Base-by-base conservation (phyloP, 2,888 invertebrate species). In the Phaonia tiefii region DNA sequence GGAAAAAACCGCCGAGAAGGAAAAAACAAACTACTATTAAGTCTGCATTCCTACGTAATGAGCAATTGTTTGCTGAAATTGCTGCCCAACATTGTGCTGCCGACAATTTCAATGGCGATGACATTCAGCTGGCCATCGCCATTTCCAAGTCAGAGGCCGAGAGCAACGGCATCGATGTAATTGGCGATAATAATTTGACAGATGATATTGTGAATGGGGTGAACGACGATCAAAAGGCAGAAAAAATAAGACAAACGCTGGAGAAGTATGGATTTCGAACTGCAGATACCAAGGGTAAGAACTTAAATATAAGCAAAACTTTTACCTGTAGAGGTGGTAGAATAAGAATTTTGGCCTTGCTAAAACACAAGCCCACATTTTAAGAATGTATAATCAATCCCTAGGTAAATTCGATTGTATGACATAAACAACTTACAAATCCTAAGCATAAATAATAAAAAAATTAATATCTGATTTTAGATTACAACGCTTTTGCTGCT, bases 91-190 rank as follows among this genome's bases (percentile, higher is more conserved):
- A 90, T 75, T 89, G 89, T 67, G 72, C 88, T 4, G 87, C 86
- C 0, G 91, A 91, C 69, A 93, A 94, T 87, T 90, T 93, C 58
- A 93, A 94, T 90, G 90, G 93, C 0, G 93, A 94, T 85, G 93
- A 95, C 84, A 89, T 95, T 80, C 94, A 94, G 87, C 86, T 95
- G 88, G 95, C 94, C 54, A 91, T 95, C 84, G 94, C 94, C 13
- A 87, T 95, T 76, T 94, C 95, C 1, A 93, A 92, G 86, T 95
- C 95, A 0, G 89, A 90, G 79, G 85, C 86, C 0, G 88, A 90
- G 58, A 84, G 81, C 37, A 82, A 79, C 31, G 85, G 85, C 1
- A 17, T 78, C 11, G 26, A 72, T 1, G 71, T 81, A 1, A 49
- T 79, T 4, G 51, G 8, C 1, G 71, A 78, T 2, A 82, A 83